phyloP scores from a whole-genome alignment of 2,888 invertebrate genomes.

The Ctena decussata region DNA sequence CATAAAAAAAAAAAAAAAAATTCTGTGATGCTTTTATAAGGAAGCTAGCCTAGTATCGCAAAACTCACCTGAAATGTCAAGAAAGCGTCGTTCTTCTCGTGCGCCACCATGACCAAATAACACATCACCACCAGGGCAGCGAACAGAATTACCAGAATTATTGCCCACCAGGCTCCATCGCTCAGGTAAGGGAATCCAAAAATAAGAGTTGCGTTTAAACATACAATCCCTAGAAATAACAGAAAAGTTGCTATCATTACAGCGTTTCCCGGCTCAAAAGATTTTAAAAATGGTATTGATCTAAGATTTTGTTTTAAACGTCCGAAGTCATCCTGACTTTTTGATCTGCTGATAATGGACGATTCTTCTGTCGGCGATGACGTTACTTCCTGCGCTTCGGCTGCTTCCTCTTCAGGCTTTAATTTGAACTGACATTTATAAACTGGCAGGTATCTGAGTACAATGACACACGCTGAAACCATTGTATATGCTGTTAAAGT shows the following conservation, averaged over 20 bases:
- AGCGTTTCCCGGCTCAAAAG: slow-evolving; percentile 92
- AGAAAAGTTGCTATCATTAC: slow-evolving; percentile 89
- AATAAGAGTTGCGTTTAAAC: slow-evolving; percentile 88
- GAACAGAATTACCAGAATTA: slow-evolving; percentile 87
- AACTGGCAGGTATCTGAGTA: slow-evolving; percentile 91
- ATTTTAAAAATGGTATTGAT: slow-evolving; percentile 92
- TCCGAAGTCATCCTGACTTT: slow-evolving; percentile 89
- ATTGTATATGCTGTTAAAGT: slow-evolving; percentile 97
- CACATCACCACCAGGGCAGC: slow-evolving; percentile 77
- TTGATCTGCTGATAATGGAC: slow-evolving; percentile 79
- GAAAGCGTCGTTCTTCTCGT: slow-evolving; percentile 86
- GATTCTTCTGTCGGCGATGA: slow-evolving; percentile 72
- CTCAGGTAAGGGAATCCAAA: slow-evolving; percentile 88
- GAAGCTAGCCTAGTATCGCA: no score
- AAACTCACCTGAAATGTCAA: slow-evolving; percentile 85
- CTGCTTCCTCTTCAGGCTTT: slow-evolving; percentile 77
- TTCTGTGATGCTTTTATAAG: no score
- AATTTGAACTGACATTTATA: slow-evolving; percentile 84
- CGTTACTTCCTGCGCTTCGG: slow-evolving; percentile 33
- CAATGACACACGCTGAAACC: slow-evolving; percentile 96
- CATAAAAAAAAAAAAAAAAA: no score
- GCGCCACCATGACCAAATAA: slow-evolving; percentile 84
- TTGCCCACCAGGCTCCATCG: slow-evolving; percentile 91
- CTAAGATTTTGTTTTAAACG: slow-evolving; percentile 91
- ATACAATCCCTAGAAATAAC: slow-evolving; percentile 89